A percentile compares a stretch with the other conserved stretches of the same genome.
Conservation (phyloP, 2,888 invertebrate genomes). For the Pelosia muscerda region DNA sequence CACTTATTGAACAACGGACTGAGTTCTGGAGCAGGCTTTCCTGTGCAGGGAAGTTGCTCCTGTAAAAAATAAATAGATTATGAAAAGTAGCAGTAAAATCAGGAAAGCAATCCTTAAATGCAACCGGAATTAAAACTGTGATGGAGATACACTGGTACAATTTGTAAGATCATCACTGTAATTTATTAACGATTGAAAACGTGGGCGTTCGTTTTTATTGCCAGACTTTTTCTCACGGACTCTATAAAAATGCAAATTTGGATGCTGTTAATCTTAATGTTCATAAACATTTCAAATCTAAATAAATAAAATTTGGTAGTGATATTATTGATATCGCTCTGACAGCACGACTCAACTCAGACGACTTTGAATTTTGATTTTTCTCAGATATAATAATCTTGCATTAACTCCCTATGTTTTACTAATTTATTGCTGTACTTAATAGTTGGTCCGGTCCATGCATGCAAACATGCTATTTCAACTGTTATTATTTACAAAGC, state of each 20-base stretch:
- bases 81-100: background rate
- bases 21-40: background rate
- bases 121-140: background rate
- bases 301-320: background rate
- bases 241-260: constrained; percentile 3
- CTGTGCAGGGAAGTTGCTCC: background rate
- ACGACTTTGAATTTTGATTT: background rate
- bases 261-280: background rate
- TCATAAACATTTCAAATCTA: background rate
- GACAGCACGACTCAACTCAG: background rate
- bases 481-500: constrained; percentile 38
- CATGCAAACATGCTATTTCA: constrained; percentile 30
- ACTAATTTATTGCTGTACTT: too few relatives aligned
- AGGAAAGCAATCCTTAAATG: background rate
- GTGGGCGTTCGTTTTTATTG: background rate
- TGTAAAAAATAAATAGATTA: background rate
- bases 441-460: background rate
- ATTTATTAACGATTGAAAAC: background rate
- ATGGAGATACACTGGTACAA: background rate
- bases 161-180: background rate
- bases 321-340: constrained; percentile 23
- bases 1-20: background rate
- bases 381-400: background rate
- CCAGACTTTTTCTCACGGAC: background rate
- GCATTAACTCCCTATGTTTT: background rate